Percentiles rank a stretch among this genome's conserved stretches.
These are phyloP conservation scores for Drosophila ezoana DNA, from an alignment of 2,888 invertebrate species.

Conservation along the genomic window DNA sequence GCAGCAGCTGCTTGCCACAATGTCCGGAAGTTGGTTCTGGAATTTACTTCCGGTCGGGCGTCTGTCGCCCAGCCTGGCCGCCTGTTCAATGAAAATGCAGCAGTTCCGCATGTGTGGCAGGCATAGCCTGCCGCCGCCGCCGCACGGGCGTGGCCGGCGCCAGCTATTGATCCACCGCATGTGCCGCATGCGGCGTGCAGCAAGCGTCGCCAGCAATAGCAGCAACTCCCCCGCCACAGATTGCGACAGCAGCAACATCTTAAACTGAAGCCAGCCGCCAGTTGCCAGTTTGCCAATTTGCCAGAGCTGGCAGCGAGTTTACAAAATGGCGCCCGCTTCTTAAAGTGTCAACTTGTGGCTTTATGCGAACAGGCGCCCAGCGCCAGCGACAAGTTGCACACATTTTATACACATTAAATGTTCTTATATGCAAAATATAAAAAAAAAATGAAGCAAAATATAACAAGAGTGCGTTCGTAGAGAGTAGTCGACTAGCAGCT, in stretches of 20 bases:
- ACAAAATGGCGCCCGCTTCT: slow-evolving; percentile 79
- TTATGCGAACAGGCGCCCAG: slow-evolving; percentile 80
- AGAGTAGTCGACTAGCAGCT: not conserved
- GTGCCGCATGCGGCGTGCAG: slow-evolving; percentile 63
- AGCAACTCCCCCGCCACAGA: not conserved
- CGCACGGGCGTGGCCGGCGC: slow-evolving; percentile 64
- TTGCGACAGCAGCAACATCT: slow-evolving; percentile 31
- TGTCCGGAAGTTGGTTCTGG: slow-evolving; percentile 66
- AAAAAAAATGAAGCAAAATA: not conserved
- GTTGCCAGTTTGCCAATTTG: too few relatives aligned
- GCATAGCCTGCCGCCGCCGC: not conserved
- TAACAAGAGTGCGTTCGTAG: not conserved
- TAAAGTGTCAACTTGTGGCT: slow-evolving; percentile 84
- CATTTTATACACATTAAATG: not conserved
- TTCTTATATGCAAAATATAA: not conserved
- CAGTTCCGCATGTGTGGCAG: slow-evolving; percentile 82
- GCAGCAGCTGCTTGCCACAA: not conserved
- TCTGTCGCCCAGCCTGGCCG: slow-evolving; percentile 63
- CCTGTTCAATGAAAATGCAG: slow-evolving; percentile 81
- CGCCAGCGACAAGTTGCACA: slow-evolving; percentile 8
- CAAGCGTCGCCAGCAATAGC: slow-evolving; percentile 25
- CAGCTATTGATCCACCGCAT: slow-evolving; percentile 79
- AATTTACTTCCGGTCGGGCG: slow-evolving; percentile 79
- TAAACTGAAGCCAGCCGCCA: slow-evolving; percentile 35
- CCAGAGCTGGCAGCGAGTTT: slow-evolving; percentile 40